Percentiles rank a stretch among this genome's conserved stretches.
Conservation (phyloP, 2,797 vertebrate genomes). For the Phataginus tricuspis region DNA sequence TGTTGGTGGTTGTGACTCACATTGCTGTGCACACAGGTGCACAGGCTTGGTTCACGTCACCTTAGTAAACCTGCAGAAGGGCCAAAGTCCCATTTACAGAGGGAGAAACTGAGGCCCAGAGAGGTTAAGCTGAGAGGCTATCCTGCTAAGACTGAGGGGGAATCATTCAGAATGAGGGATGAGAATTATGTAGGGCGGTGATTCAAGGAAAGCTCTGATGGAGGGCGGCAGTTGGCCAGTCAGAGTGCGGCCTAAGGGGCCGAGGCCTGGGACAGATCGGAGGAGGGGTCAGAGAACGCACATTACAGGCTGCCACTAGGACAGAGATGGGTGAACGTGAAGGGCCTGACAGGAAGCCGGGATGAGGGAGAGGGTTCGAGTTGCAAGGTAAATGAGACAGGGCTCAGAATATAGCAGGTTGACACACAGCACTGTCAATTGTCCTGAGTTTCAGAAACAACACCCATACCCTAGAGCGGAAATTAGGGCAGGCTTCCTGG, state of each 20-base stretch:
- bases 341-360: rapidly evolving
- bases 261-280: not conserved
- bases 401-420: not conserved
- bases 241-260: not conserved
- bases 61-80: not conserved
- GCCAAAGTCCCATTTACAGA: not conserved
- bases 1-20: not conserved
- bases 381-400: not conserved
- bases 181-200: not conserved
- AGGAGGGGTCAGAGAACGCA: not conserved
- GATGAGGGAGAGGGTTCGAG: too few species aligned
- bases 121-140: not conserved
- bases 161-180: rapidly evolving
- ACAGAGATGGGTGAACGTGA: not conserved
- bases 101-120: not conserved
- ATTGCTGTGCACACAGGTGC: not conserved
- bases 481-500: not conserved
- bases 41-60: not conserved
- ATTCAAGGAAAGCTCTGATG: not conserved
- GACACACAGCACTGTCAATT: not conserved
- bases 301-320: too few species aligned
- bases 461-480: not conserved
- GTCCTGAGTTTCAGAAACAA: not conserved
- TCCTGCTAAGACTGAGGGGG: not conserved
- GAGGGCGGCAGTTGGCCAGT: not conserved